Base-by-base conservation (phyloP, 2,113 vertebrate genomes). In the Oreocharis arfaki region DNA sequence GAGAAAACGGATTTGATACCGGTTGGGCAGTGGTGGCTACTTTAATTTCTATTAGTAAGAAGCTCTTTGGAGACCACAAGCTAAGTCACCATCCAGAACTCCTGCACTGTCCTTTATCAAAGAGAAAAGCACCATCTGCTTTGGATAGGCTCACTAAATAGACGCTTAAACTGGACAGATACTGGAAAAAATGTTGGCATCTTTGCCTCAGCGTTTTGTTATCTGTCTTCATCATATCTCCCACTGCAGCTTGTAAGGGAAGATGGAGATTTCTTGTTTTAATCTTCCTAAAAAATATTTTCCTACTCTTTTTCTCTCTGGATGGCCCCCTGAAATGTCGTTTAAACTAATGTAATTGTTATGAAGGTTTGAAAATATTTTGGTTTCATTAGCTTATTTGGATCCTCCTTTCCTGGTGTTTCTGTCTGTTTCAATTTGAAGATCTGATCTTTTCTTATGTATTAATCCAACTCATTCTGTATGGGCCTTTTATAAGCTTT, bases 11-110 rank as follows among this genome's bases (percentile, higher is more conserved):
- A 84, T 80, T 80, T 47, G 46, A 78, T 49, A 65, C 30, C 27
- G 1, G 0, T 37, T 74, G 33, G 39, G 17, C 12, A 24, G 3
- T 2, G 3, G 27, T 1, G 0, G 63, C 37, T 84, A 50, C 55
- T 94, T 94, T 57, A 47, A 65, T 71, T 89, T 89, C 55, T 91
- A 28, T 59, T 41, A 57, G 9, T 49, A 84, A 83, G 28, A 42
- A 86, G 67, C 15, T 93, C 27, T 61, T 71, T 52, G 64, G 68
- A 67, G 42, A 70, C 24, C 55, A 67, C 27, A 85, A 69, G 24
- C 35, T 52, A 80, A 61, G 35, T 53, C 24, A 28, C 21, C 23
- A 60, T 59, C 50, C 73, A 49, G 21, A 70, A 24, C 16, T 87
- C 55, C 67, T 56, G 41, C 33, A 52, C 13, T 70, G 35, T 42